Evolutionary conservation across 2,888 invertebrate genomes (phyloP).

Genomic region (Cosmopolites sordidus): DNA sequence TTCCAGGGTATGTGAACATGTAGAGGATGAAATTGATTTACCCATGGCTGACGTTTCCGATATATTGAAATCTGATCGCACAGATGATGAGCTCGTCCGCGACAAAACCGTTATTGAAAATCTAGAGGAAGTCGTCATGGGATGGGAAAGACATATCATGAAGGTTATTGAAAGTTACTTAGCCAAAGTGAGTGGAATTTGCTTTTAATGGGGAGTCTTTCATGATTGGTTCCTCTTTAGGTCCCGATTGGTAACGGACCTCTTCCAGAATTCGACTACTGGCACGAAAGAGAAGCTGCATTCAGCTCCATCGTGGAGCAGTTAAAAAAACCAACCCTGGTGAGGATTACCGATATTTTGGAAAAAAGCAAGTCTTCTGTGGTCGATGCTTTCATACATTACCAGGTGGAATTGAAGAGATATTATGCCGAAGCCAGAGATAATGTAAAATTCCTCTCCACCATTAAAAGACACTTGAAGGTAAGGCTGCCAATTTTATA

Average conservation of each 20-base stretch:
- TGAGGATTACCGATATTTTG: constrained; percentile 58
- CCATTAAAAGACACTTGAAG: constrained; percentile 69
- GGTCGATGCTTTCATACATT: constrained; percentile 57
- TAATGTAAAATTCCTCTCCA: constrained; percentile 72
- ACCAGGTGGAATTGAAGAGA: constrained; percentile 60
- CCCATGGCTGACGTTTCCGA: constrained; percentile 59
- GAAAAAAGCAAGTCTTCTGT: constrained; percentile 54
- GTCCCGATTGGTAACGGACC: constrained; percentile 69
- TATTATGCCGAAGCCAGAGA: constrained; percentile 70
- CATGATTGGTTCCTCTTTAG: no score
- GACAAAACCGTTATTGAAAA: constrained; percentile 53
- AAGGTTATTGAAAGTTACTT: constrained; percentile 54
- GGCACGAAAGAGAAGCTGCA: constrained; percentile 76
- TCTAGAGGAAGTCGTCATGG: constrained; percentile 60
- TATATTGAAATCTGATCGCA: constrained; percentile 39
- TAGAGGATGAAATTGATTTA: constrained; percentile 69
- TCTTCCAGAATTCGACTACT: constrained; percentile 79
- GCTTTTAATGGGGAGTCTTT: not conserved
- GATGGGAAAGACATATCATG: constrained; percentile 65
- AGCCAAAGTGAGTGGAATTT: constrained; percentile 49
- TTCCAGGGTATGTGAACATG: constrained; percentile 66
- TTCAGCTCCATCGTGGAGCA: constrained; percentile 78
- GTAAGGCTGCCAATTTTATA: constrained; percentile 36
- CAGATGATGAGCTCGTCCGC: constrained; percentile 42
- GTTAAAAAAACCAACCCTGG: constrained; percentile 66